phyloP scores from a whole-genome alignment of 1,140 invertebrate genomes.

The Tetragonula clypearis region DNA sequence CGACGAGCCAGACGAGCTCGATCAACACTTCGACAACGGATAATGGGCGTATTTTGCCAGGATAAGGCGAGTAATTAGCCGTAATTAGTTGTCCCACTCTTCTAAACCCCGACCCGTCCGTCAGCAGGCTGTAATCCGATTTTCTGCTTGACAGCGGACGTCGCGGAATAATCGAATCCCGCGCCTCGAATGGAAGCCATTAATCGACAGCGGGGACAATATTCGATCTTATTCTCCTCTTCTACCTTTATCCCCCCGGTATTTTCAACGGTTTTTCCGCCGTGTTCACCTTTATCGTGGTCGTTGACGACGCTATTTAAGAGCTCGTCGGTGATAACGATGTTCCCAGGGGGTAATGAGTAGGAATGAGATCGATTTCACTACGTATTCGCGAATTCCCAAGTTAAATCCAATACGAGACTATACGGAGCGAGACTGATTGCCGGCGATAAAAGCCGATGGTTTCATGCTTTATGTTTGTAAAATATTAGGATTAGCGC shows the following conservation, averaged over 20 bases:
- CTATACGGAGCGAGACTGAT: not conserved
- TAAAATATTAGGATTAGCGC: not conserved
- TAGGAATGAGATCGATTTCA: not conserved
- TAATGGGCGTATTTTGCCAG: not conserved
- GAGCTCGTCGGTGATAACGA: conserved; percentile 14
- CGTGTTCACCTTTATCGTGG: not conserved
- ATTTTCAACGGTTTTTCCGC: not conserved
- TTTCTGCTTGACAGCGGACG: conserved; percentile 49
- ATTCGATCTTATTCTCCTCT: conserved; percentile 40
- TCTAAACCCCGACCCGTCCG: conserved; percentile 24
- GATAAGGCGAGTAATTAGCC: conserved; percentile 60
- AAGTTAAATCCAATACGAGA: no score
- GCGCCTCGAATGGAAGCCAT: conserved; percentile 41
- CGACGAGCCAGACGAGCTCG: no score
- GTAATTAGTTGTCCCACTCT: conserved; percentile 59
- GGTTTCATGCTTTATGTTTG: not conserved
- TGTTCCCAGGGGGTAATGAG: not conserved
- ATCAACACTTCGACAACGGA: not conserved
- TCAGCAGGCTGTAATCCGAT: conserved; percentile 65
- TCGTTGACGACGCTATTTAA: not conserved
- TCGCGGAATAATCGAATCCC: conserved; percentile 55
- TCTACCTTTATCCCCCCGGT: not conserved
- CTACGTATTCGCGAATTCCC: not conserved
- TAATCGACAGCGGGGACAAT: conserved; percentile 39
- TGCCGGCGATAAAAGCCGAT: not conserved